Evolutionary conservation across 2,888 invertebrate species (phyloP).

Genomic region (Zhengitettix transpicula): DNA sequence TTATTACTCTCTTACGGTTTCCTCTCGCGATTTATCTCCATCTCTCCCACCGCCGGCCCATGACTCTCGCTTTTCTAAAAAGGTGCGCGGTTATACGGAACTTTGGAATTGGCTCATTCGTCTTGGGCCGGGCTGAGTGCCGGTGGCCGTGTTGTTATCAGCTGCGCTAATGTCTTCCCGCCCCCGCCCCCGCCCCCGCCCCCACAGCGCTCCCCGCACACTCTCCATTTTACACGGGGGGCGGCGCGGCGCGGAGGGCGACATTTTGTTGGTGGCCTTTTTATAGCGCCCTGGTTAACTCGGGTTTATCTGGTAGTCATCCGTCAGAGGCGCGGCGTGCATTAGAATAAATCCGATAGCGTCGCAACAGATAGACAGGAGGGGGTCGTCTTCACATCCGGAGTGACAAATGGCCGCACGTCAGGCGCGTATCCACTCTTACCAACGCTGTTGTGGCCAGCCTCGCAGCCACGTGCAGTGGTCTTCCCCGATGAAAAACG

Average conservation of each 20-base stretch:
- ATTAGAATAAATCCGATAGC: not conserved
- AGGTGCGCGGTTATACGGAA: not conserved
- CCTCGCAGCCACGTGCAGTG: too few relatives aligned
- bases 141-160: not conserved
- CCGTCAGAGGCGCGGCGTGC: not conserved
- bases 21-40: not conserved
- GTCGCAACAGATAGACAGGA: not conserved
- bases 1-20: not conserved
- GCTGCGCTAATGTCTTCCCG: not conserved
- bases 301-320: not conserved
- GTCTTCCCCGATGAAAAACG: too few relatives aligned
- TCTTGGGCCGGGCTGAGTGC: not conserved
- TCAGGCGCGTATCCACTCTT: too few relatives aligned
- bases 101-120: not conserved
- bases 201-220: not conserved
- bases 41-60: not conserved
- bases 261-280: too few relatives aligned
- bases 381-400: not conserved
- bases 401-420: not conserved
- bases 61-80: not conserved
- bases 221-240: not conserved
- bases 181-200: not conserved
- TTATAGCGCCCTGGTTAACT: too few relatives aligned
- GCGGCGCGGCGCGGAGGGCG: not conserved
- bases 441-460: too few relatives aligned